Evolutionary conservation across 2,888 invertebrate species (phyloP), one percentile per base, ranked within the genome.

Genomic region (Stenurella melanura): DNA sequence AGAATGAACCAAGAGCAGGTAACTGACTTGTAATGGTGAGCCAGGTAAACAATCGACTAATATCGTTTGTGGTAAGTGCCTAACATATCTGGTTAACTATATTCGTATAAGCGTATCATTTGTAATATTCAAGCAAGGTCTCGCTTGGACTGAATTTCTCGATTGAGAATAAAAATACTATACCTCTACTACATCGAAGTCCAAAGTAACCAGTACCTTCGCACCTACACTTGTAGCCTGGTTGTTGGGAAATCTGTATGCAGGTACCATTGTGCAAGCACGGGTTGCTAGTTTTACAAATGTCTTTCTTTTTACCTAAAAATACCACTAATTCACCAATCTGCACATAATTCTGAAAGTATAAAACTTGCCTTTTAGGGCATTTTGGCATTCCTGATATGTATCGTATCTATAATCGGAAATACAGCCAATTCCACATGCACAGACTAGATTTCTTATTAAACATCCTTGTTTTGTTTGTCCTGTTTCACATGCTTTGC

Each of bases 161-260:
- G n/a, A n/a, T n/a, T n/a, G n/a, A n/a, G n/a, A n/a, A n/a, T n/a
- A n/a, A n/a, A n/a, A n/a, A n/a, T n/a, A n/a, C 84, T 84, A 89
- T 90, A 92, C 95, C 93, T 91, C 92, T 92, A 84, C 94, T 93
- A 88, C 95, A 95, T 72, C 92, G 91, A 69, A 91, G 90, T 0
- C 96, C 95, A 85, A 93, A 94, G 87, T 90, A 95, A 63, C 95
- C 95, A n/a, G 94, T 94, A 72, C 94, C 94, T 83, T 93, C 94
- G 85, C 95, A 95, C 82, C 93, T 91, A 86, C 95, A 95, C 83
- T 91, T 91, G 87, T 90, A 95, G 11, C 94, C 93, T 0, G 93
- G 93, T 4, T 92, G 91, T 79, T 92, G 92, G 0, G 91, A 90
- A 15, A 93, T 93, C 88, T 95, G 94, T 63, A 92, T 92, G 87